Evolutionary conservation across 2,113 vertebrate genomes (phyloP).

Genomic region (Tenebrosternarchus preto): DNA sequence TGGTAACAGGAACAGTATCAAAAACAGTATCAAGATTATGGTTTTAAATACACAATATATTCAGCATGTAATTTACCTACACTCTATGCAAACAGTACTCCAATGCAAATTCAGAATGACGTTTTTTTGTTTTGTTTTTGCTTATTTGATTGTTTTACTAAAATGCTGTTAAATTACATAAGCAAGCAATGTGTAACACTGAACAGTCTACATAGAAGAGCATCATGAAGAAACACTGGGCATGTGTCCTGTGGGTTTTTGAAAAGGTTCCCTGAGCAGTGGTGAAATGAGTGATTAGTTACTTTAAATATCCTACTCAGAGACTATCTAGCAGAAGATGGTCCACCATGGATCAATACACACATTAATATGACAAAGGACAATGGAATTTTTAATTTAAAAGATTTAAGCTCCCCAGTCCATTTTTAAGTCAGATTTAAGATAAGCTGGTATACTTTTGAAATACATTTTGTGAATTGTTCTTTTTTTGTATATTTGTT

Average conservation of each 20-base stretch:
- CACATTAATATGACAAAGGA: slow-evolving; percentile 67
- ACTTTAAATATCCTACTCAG: slow-evolving; percentile 65
- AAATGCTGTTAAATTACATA: slow-evolving; percentile 57
- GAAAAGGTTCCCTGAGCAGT: slow-evolving; percentile 67
- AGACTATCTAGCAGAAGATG: slow-evolving; percentile 58
- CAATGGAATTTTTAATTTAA: slow-evolving; percentile 59
- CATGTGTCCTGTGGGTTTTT: slow-evolving; percentile 60
- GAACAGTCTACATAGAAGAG: slow-evolving; percentile 69
- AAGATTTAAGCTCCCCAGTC: slow-evolving; percentile 46
- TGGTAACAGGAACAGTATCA: neutral
- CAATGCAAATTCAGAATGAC: neutral
- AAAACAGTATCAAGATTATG: too few relatives aligned
- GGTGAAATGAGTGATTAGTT: slow-evolving; percentile 72
- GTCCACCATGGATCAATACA: slow-evolving; percentile 68
- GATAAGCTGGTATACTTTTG: slow-evolving; percentile 41
- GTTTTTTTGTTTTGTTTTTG: neutral
- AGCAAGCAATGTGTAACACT: slow-evolving; percentile 63
- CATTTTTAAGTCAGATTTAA: slow-evolving; percentile 59
- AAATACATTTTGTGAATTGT: neutral
- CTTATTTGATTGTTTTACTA: neutral
- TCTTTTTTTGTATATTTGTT: neutral
- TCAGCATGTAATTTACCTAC: too few relatives aligned
- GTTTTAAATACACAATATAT: too few relatives aligned
- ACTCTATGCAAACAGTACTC: neutral
- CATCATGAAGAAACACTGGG: slow-evolving; percentile 59